Evolutionary conservation across 2,888 invertebrate genomes (phyloP).

Genomic region (Chironomus tentans): DNA sequence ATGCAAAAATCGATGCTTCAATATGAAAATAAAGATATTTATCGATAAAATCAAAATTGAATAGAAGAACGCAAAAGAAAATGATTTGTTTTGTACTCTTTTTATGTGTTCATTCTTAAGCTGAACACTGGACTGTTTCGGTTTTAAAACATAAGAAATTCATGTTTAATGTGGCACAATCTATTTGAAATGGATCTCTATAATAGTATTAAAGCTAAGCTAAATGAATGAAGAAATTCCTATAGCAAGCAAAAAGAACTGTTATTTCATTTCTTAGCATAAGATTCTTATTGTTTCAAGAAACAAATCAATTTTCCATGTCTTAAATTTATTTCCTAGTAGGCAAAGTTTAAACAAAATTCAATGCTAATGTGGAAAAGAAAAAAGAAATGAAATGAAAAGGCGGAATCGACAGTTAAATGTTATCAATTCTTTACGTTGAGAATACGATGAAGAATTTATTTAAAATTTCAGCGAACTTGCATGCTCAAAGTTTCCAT

Average conservation of each 20-base stretch:
- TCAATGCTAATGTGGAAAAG: neutral
- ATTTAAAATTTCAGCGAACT: neutral
- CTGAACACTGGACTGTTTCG: neutral
- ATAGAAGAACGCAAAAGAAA: neutral
- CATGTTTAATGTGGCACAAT: conserved; percentile 10
- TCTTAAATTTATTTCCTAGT: neutral
- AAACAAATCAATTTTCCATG: conserved; percentile 7
- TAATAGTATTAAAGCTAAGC: neutral
- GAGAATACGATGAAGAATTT: neutral
- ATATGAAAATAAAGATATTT: neutral
- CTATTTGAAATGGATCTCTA: conserved; percentile 5
- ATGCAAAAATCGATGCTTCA: neutral
- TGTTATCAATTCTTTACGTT: neutral
- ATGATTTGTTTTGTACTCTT: neutral
- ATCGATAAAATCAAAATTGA: neutral
- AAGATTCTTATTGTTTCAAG: neutral
- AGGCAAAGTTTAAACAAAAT: neutral
- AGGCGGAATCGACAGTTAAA: neutral
- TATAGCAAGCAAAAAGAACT: conserved; percentile 1
- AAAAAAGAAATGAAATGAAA: neutral
- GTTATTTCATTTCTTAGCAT: neutral
- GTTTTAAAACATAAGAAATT: neutral
- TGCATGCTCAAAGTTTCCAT: neutral
- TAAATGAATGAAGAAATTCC: neutral
- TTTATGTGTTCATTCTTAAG: neutral